Base-by-base conservation (phyloP, 2,888 invertebrate genomes). In the Tipula unca region DNA sequence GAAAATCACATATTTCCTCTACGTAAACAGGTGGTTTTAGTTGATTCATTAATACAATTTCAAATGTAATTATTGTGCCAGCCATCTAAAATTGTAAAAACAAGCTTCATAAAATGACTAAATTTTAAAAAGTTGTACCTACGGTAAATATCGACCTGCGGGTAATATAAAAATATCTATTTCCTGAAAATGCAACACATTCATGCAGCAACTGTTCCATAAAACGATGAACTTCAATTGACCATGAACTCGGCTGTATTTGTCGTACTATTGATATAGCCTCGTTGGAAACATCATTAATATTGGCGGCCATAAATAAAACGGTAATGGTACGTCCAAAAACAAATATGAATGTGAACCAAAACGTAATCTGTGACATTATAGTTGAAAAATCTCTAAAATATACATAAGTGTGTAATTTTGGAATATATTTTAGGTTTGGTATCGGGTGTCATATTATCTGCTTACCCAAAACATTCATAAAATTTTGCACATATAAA, bases 401-500 rank as follows among this genome's bases (percentile, higher is more conserved):
- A n/a, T 10, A n/a, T n/a, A n/a, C 29, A 32, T 32, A 83, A 20
- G 5, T n/a, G 29, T 0, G 32, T 1, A 17, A 84, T 32, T 8
- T 6, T 84, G 32, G 0, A 32, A 5, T 35, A 4, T 35, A 32
- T 35, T 32, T 39, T 85, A 85, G 29, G 10, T 83, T 32, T 32
- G 32, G n/a, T 8, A n/a, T n/a, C n/a, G n/a, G n/a, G n/a, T n/a
- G n/a, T 3, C n/a, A 29, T 20, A 5, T 25, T 5, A 13, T 17
- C n/a, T 35, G 88, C 89, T 89, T 86, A 90, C 90, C 88, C 88
- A 85, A 90, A 90, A 86, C 89, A 89, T 88, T 94, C 92, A 88
- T 94, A 95, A 6, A 95, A 91, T 88, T 95, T 95, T 85, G 95
- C 92, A 87, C 95, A 95, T 87, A 95, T 94, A 88, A 95, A 95